Evolutionary conservation across 1,140 invertebrate genomes (phyloP).

Genomic region (Xylocopa sonorina): DNA sequence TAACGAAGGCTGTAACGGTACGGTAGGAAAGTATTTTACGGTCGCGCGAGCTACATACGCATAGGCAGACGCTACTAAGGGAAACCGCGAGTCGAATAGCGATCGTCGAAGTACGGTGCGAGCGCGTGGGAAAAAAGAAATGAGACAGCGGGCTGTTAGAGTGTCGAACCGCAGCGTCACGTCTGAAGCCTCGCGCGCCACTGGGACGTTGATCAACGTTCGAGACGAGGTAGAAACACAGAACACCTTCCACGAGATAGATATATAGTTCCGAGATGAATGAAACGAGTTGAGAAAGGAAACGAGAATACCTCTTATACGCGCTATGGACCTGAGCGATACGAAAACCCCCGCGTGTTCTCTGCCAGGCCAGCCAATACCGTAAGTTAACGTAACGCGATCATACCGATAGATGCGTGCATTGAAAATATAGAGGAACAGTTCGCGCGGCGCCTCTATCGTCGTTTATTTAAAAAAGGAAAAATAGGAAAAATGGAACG

Average conservation of each 20-base stretch:
- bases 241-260: neutral
- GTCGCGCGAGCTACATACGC: constrained; percentile 41
- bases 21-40: constrained; percentile 62
- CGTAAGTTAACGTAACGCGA: constrained; percentile 9
- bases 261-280: constrained; percentile 14
- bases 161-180: too few relatives aligned
- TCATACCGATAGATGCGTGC: neutral
- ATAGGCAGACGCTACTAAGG: constrained; percentile 46
- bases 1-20: constrained; percentile 80
- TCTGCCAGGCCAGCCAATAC: constrained; percentile 41
- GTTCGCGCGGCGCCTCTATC: neutral
- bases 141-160: too few relatives aligned
- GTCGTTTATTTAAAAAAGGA: neutral
- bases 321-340: constrained; percentile 36
- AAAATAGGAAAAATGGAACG: too few relatives aligned
- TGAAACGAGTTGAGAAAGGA: neutral
- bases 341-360: constrained; percentile 33
- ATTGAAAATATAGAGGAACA: neutral
- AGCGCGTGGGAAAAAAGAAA: too few relatives aligned
- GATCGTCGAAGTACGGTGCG: constrained; percentile 21
- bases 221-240: neutral
- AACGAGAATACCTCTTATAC: constrained; percentile 53
- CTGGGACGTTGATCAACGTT: neutral
- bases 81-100: constrained; percentile 35
- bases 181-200: too few relatives aligned